phyloP scores from a whole-genome alignment of 2,797 vertebrate genomes.

The Brachymystax lenok region DNA sequence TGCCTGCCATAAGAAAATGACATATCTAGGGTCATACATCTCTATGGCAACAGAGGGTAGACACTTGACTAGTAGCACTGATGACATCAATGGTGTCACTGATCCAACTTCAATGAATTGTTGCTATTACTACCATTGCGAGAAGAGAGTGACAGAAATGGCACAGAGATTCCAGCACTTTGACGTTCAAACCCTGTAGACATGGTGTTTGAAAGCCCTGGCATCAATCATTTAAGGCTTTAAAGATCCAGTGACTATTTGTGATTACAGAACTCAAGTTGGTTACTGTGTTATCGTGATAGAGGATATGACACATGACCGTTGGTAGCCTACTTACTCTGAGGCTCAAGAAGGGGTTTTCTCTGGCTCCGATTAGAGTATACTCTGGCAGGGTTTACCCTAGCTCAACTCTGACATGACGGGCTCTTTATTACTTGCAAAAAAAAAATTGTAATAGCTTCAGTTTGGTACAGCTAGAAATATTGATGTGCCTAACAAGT shows the following conservation, averaged over 20 bases:
- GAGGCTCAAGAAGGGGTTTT: conserved; percentile 28
- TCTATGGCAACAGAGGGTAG: too few relatives aligned
- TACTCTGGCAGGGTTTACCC: background rate
- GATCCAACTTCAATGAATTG: background rate
- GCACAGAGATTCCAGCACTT: conserved; percentile 1
- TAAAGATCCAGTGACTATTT: conserved; percentile 61
- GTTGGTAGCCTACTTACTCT: conserved; percentile 33
- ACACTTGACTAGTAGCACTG: background rate
- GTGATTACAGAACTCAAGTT: conserved; percentile 72
- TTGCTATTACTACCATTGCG: background rate
- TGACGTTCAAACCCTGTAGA: conserved; percentile 48
- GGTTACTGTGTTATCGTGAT: conserved; percentile 70
- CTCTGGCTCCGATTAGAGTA: conserved; percentile 2
- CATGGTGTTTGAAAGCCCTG: conserved; percentile 52
- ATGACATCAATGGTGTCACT: background rate
- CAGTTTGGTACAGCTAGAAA: background rate
- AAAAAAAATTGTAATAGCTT: background rate
- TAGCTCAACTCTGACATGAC: background rate
- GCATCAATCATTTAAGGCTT: conserved; percentile 47
- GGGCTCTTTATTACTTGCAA: too few relatives aligned
- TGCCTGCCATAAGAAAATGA: background rate
- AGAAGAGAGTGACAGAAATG: background rate
- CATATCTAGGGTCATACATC: background rate
- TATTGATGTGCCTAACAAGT: background rate
- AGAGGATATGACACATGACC: conserved; percentile 55